Base-by-base conservation (phyloP, 1,140 invertebrate species). In the Achroia grisella region DNA sequence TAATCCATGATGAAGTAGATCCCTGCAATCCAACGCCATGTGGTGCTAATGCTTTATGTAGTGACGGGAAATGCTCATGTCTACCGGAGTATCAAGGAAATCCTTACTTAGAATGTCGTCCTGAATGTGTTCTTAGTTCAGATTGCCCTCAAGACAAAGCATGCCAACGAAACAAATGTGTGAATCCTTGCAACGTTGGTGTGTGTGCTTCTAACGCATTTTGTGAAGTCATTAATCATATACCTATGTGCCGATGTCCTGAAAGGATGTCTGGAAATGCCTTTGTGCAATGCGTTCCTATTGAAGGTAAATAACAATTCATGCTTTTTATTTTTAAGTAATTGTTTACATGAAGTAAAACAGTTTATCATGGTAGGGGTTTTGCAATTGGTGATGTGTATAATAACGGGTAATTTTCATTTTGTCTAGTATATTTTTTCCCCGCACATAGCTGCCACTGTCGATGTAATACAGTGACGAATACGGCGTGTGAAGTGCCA, bases 1-100 rank as follows among this genome's bases (percentile, higher is more conserved):
- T 81, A 33, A 56, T 73, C 71, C 51, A 56, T 5, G 77, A 83
- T 62, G 56, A 86, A 84, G 64, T 71, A 31, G 86, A 92, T 60
- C 90, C 89, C 11, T 94, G 93, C 58, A 78, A 88, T 62, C 91
- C 91, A 44, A 90, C 90, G 8, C 92, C 92, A 9, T 94, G 92
- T 71, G 92, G 92, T 43, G 86, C 90, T 6, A 92, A 93, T 70
- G 89, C 91, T 52, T 61, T 89, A 52, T 94, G 92, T 70, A 74
- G 88, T 31, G 86, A 90, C 39, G 89, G 90, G n/a, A 88, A 90
- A 36, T 94, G 92, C 58, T 88, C 89, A 10, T 91, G 91, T 76
- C 63, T 88, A 41, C 62, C 78, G 28, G 89, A 89, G 66, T 91
- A 88, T 61, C 81, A 89, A 31, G 90, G 90, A 14, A 85, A 86